Evolutionary conservation across 2,888 invertebrate species (phyloP).

Genomic region (Tetranychus truncatus): DNA sequence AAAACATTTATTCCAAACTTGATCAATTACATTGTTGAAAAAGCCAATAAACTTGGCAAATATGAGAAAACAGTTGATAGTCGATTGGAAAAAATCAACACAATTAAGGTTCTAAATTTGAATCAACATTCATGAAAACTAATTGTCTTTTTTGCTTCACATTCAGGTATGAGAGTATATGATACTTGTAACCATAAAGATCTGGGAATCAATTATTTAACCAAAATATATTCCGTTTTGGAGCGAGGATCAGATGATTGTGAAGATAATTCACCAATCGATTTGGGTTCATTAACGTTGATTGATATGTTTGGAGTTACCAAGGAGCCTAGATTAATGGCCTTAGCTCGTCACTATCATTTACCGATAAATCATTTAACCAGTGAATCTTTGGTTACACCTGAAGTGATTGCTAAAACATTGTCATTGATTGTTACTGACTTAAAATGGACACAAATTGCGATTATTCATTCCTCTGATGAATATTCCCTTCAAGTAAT

Average conservation of each 20-base stretch:
- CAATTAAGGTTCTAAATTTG: too few relatives aligned
- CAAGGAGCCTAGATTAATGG: slow-evolving; percentile 17
- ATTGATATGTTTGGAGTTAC: slow-evolving; percentile 24
- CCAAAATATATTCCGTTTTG: slow-evolving; percentile 23
- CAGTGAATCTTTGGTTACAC: slow-evolving; percentile 20
- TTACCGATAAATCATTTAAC: slow-evolving; percentile 23
- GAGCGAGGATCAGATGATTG: slow-evolving; percentile 20
- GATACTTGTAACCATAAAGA: slow-evolving; percentile 24
- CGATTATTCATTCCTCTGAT: slow-evolving; percentile 5
- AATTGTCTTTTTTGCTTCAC: background rate
- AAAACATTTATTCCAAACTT: too few relatives aligned
- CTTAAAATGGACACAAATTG: slow-evolving; percentile 9
- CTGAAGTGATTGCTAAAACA: slow-evolving; percentile 24
- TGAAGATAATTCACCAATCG: background rate
- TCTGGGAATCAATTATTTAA: slow-evolving; percentile 21
- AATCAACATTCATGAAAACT: background rate
- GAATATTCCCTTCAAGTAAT: slow-evolving; percentile 7
- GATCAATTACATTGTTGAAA: too few relatives aligned
- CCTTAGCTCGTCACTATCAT: slow-evolving; percentile 20
- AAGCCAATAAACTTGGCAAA: too few relatives aligned
- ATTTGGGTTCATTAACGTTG: slow-evolving; percentile 10
- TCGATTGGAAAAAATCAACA: too few relatives aligned
- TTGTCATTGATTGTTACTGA: background rate
- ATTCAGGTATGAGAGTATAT: slow-evolving; percentile 21
- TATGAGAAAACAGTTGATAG: too few relatives aligned